Base-by-base conservation (phyloP, 2,888 invertebrate genomes). In the Caenorhabditis plicata region DNA sequence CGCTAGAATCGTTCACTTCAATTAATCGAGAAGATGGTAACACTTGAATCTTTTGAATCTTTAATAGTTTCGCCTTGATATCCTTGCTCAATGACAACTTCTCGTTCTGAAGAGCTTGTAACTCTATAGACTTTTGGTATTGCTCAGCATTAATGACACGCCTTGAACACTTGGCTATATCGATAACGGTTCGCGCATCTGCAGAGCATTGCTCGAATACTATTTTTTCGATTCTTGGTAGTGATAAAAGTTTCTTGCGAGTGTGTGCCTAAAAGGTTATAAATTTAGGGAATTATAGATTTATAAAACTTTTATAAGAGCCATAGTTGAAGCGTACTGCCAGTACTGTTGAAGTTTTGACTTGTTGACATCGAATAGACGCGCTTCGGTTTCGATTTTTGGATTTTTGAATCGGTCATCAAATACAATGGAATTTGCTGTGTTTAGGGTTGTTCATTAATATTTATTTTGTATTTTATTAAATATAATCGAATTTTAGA, bases 131-230 rank as follows among this genome's bases (percentile, higher is more conserved):
- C 26, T 32, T 54, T 32, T 1, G 42, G 27, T 46, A 39, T 44
- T 55, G 40, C 35, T 56, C 52, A 8, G 57, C 54, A 35, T 68
- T 53, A 13, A 68, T 52, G 7, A 64, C 61, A 42, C 45, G 54
- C 9, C 69, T 68, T 7, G 73, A 67, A 46, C 74, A 74, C 42
- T 68, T 68, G 0, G 75, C 71, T 38, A 73, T 50, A 9, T 61
- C 63, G 1, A 71, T 60, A 2, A 71, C 69, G 5, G 69, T 64
- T 44, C 58, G 53, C 2, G 75, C 70, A 19, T 61, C 70, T 25
- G 17, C 50, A 9, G 50, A 64, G 49, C 76, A 76, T 49, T 75
- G 67, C 22, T 64, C 50, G 54, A 67, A 76, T 5, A 76, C 66
- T n/a, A 69, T 63, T 15, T 40, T 27, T 41, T 76, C 75, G 7